phyloP scores from a whole-genome alignment of 2,888 invertebrate genomes.

The Eurois occulta region DNA sequence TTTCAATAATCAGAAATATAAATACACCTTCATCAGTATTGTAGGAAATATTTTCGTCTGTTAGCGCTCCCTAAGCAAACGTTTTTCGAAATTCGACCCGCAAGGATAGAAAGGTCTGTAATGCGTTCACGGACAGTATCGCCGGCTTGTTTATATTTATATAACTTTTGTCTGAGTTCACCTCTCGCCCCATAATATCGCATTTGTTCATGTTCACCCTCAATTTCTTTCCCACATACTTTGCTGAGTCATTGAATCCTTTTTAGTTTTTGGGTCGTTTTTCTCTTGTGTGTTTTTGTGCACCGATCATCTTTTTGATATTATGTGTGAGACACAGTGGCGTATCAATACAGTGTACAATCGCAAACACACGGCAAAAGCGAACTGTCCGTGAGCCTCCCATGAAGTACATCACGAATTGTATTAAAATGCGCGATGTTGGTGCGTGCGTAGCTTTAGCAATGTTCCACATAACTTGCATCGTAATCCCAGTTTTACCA shows the following conservation, averaged over 20 bases:
- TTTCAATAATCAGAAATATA: conserved; percentile 20
- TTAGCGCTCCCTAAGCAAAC: conserved; percentile 59
- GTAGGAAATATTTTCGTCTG: conserved; percentile 43
- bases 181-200: conserved; percentile 56
- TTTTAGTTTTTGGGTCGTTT: conserved; percentile 28
- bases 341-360: not conserved
- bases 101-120: conserved; percentile 63
- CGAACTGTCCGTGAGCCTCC: not conserved
- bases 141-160: conserved; percentile 59
- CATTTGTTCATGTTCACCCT: conserved; percentile 61
- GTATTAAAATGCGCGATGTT: conserved; percentile 44
- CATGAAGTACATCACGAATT: conserved; percentile 32
- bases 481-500: conserved; percentile 26
- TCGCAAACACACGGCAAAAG: not conserved
- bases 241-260: conserved; percentile 64
- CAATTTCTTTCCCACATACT: conserved; percentile 55
- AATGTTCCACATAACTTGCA: conserved; percentile 20
- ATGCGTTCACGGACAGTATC: conserved; percentile 63
- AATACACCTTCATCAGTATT: conserved; percentile 18
- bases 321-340: not conserved
- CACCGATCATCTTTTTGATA: conserved; percentile 15
- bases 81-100: conserved; percentile 66
- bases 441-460: conserved; percentile 39
- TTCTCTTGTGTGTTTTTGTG: not conserved
- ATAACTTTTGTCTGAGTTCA: conserved; percentile 56